These are phyloP conservation scores for Limnothrissa miodon DNA, from an alignment of 2,113 vertebrate genomes.

Conservation along the genomic window DNA sequence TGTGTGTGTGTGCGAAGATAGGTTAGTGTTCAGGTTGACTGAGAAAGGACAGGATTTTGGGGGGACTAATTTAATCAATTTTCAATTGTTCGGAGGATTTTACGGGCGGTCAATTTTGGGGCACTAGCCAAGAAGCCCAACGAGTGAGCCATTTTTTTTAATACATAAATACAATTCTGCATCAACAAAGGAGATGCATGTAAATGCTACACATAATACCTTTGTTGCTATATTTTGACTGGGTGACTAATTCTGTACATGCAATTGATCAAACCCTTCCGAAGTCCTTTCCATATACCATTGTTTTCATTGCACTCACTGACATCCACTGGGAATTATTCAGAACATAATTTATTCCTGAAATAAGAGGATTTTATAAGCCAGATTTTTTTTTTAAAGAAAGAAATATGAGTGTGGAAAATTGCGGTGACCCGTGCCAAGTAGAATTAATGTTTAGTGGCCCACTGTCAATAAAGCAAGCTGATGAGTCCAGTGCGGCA, in stretches of 20 bases:
- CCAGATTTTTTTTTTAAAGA: neutral
- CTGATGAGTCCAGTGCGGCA: conserved; percentile 44
- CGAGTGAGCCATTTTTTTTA: neutral
- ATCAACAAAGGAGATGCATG: neutral
- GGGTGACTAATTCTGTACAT: neutral
- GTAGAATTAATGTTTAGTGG: conserved; percentile 57
- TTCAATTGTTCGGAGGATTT: neutral
- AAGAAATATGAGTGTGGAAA: conserved; percentile 63
- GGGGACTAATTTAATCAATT: neutral
- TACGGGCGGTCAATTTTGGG: neutral
- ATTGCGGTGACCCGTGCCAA: conserved; percentile 52
- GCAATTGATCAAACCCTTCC: neutral
- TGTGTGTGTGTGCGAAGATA: neutral
- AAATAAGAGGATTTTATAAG: neutral
- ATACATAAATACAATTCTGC: neutral
- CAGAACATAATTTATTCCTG: neutral
- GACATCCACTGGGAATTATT: neutral
- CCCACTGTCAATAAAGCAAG: conserved; percentile 54
- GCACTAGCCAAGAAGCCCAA: neutral
- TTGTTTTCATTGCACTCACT: neutral
- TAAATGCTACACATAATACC: neutral
- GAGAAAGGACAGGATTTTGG: neutral
- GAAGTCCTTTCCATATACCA: neutral
- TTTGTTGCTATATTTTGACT: neutral
- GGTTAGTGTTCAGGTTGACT: neutral